phyloP scores from a whole-genome alignment of 2,888 invertebrate genomes.

The Hyposoter didymator region DNA sequence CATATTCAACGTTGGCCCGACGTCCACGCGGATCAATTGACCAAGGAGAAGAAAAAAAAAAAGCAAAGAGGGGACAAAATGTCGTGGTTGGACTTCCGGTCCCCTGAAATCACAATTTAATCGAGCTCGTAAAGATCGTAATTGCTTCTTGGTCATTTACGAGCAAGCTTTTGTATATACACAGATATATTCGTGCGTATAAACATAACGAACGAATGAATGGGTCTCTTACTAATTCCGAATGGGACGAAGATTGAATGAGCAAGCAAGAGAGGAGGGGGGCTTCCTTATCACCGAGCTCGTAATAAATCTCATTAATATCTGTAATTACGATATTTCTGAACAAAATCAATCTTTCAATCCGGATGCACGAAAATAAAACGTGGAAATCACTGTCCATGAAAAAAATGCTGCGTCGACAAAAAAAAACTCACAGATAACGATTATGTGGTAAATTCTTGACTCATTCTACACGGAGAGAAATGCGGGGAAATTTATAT shows the following conservation, averaged over 20 bases:
- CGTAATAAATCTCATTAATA: constrained; percentile 29
- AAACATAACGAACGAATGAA: constrained; percentile 37
- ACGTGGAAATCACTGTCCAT: neutral
- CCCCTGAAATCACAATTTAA: constrained; percentile 53
- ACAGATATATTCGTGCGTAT: neutral
- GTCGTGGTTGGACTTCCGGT: constrained; percentile 58
- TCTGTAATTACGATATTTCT: neutral
- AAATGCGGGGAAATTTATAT: too few species aligned
- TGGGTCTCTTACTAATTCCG: constrained; percentile 37
- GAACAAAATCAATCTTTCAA: neutral
- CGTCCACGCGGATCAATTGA: constrained; percentile 43
- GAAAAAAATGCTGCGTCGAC: neutral
- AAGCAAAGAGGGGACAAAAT: neutral
- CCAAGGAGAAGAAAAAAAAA: neutral
- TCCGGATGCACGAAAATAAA: constrained; percentile 1
- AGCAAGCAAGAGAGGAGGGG: neutral
- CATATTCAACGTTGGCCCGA: constrained; percentile 9
- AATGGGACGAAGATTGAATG: constrained; percentile 40
- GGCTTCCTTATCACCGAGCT: constrained; percentile 32
- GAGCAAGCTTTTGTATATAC: constrained; percentile 16
- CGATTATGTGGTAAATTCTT: too few species aligned
- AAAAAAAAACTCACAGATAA: neutral
- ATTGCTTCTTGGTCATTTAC: constrained; percentile 41
- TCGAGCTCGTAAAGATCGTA: constrained; percentile 54
- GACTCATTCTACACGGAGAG: too few species aligned